Base-by-base conservation (phyloP, 2,888 invertebrate genomes). In the Rhodophaea formosa region DNA sequence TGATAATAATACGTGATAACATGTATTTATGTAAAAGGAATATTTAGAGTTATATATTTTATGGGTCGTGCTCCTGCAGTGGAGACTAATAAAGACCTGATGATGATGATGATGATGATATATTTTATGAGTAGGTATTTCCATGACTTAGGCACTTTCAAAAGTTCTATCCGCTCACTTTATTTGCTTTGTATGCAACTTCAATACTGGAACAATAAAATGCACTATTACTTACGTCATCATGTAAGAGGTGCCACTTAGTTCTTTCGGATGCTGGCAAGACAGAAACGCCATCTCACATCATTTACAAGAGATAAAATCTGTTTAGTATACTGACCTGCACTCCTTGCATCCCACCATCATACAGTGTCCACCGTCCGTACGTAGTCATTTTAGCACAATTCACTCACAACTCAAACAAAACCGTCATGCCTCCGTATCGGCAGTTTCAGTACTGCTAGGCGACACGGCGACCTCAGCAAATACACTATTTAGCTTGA, bases 401-500 rank as follows among this genome's bases (percentile, higher is more conserved):
- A 62, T 58, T 59, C 8, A 15, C 17, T 61, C 59, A 62, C 60
- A 61, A 60, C 56, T 63, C 42, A 63, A 58, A 47, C 53, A 55
- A 58, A 58, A 58, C 57, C 58, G 59, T 67, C 67, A 74, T 71
- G 68, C 71, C 64, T 66, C 59, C 70, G 62, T 65, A 61, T 60
- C 74, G 72, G 79, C 79, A 69, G 72, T 71, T 70, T 69, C 65
- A 62, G 71, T 64, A 84, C 85, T 79, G 79, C 74, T 74, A 74
- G 72, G 72, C 78, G 82, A 82, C 82, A 80, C 79, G 70, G 75
- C 70, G 72, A 70, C 72, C 71, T 75, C 77, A 74, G 74, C 80
- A 80, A 82, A 82, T 74, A 80, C 73, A 78, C 80, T 83, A 78
- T 89, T 88, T 89, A 89, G 86, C 84, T 86, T 88, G 81, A 88